Conservation (phyloP, 1,140 invertebrate genomes). For the Trialeurodes vaporariorum region DNA sequence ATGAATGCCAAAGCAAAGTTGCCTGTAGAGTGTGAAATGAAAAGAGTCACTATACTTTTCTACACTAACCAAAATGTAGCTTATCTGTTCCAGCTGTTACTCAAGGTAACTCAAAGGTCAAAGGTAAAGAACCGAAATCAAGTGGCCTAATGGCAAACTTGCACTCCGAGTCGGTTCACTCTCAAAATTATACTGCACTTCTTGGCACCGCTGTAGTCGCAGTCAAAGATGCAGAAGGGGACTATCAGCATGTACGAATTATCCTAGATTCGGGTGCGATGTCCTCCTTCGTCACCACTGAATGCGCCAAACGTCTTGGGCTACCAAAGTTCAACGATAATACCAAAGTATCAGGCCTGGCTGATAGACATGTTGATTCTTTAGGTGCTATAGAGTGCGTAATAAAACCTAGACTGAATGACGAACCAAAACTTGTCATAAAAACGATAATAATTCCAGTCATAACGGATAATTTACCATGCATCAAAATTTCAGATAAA, state of each 20-base stretch:
- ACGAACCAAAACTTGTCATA: background rate
- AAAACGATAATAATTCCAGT: background rate
- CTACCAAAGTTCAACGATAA: no score
- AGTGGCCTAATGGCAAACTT: constrained; percentile 1
- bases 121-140: no score
- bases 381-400: no score
- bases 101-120: no score
- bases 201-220: no score
- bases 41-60: background rate
- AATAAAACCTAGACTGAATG: background rate
- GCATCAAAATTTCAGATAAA: background rate
- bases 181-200: no score
- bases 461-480: background rate
- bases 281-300: no score
- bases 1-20: background rate
- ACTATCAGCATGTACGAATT: no score
- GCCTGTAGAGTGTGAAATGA: constrained; percentile 1
- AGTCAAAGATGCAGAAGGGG: no score
- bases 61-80: background rate
- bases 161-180: background rate
- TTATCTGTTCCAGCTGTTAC: no score
- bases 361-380: background rate
- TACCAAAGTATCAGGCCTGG: background rate
- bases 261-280: no score
- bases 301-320: no score